Evolutionary conservation across 2,888 invertebrate genomes (phyloP), one percentile per base, ranked within the genome.

Genomic region (Aspidiotus rigidus): DNA sequence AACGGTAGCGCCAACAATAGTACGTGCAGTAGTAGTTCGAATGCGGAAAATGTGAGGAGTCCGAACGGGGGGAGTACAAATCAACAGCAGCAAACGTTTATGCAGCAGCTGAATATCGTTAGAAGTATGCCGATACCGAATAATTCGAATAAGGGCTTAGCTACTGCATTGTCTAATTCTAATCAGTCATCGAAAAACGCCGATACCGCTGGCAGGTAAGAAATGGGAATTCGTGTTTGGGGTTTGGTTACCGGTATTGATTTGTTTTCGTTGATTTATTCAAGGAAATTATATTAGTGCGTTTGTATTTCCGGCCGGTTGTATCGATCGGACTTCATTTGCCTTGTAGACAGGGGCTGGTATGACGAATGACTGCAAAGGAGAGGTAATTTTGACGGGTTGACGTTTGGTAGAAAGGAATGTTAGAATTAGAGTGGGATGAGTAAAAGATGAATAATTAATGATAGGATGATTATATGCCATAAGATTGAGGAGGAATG

Each of bases 61-160:
- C 42, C 44, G 7, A 60, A 49, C 13, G 55, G 9, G 7, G 9
- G 42, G 54, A 11, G 11, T 42, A 42, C 53, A 28, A 39, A 10
- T 53, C 69, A 39, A 28, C 61, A 54, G 42, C 41, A 7, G n/a
- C 42, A 42, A 16, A 42, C 57, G 28, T 60, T 60, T 28, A 17
- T 69, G 49, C 69, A 69, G 56, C 69, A 62, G 62, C 55, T 56
- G 44, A 69, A 62, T 42, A 69, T 71, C 53, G 71, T 71, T 42
- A 69, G 66, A n/a, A 71, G 71, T 42, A 69, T 71, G 44, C 71
- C 71, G 53, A 71, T 71, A 69, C 59, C 61, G 9, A 60, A 63
- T 39, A 67, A 41, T 56, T 56, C 49, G 13, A 71, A 69, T 57
- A 71, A 71, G 62, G 67, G 71, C 15, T 63, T 71, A 49, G 71